phyloP scores from a whole-genome alignment of 92 coral and sea anemone genomes.

The Isaurus tuberculatus region DNA sequence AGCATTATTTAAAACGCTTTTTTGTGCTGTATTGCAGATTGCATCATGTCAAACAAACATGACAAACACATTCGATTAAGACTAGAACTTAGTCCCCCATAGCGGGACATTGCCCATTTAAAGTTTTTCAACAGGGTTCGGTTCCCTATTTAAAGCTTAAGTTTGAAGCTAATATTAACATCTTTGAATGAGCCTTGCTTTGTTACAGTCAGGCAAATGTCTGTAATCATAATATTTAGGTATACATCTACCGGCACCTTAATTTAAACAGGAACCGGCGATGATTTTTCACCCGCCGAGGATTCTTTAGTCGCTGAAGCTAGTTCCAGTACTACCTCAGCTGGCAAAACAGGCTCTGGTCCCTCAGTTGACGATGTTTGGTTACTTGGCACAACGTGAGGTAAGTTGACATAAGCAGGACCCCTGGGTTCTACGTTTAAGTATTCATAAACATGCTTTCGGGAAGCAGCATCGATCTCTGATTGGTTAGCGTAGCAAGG shows the following conservation, averaged over 20 bases:
- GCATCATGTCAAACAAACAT: too few relatives aligned
- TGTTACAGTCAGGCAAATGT: neutral
- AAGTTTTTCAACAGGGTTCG: too few relatives aligned
- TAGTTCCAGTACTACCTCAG: conserved; percentile 27
- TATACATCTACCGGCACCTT: neutral
- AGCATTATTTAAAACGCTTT: too few relatives aligned
- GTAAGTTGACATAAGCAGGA: conserved; percentile 36
- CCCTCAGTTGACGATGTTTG: neutral
- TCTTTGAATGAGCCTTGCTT: neutral
- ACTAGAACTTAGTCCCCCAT: too few relatives aligned
- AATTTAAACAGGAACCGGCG: conserved; percentile 6
- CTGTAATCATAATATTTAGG: neutral
- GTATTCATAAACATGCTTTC: conserved; percentile 33
- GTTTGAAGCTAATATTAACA: neutral
- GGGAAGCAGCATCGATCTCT: conserved; percentile 41
- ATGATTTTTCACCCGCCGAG: neutral
- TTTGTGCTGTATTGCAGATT: too few relatives aligned
- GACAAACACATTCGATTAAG: too few relatives aligned
- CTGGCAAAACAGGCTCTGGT: conserved; percentile 1
- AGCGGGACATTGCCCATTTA: too few relatives aligned
- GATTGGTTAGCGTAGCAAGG: conserved; percentile 35
- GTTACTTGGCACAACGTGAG: neutral
- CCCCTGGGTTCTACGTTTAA: conserved; percentile 23
- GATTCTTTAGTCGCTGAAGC: conserved; percentile 8
- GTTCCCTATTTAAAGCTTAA: neutral